Conservation (phyloP, 2,888 invertebrate species). For the Cephus spinipes region DNA sequence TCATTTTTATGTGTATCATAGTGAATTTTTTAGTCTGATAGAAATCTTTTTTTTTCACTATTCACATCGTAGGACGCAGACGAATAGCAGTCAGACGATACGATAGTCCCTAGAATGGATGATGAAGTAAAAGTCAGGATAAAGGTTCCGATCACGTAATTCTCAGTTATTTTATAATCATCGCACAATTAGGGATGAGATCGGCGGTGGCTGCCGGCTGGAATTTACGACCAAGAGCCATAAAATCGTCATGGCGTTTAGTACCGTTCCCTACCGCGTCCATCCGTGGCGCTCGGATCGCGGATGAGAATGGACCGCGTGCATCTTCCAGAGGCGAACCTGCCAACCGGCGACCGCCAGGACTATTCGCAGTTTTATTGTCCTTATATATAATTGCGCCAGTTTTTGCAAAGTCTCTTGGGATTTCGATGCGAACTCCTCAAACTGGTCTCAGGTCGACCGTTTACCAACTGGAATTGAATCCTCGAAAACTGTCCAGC, state of each 20-base stretch:
- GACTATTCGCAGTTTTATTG: conserved; percentile 47
- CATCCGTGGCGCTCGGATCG: conserved; percentile 11
- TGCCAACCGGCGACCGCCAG: conserved; percentile 28
- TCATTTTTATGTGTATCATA: too few species aligned
- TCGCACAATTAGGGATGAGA: conserved; percentile 49
- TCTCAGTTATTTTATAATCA: conserved; percentile 56
- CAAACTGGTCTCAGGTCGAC: background rate
- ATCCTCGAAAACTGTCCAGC: too few species aligned
- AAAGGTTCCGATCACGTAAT: conserved; percentile 35
- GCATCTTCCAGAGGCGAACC: conserved; percentile 6
- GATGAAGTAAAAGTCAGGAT: conserved; percentile 3
- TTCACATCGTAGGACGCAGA: too few species aligned
- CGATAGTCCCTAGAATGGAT: too few species aligned
- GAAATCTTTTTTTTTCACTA: too few species aligned
- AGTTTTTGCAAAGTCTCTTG: conserved; percentile 49
- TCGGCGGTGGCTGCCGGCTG: conserved; percentile 46
- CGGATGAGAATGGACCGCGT: conserved; percentile 18
- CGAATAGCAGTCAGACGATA: too few species aligned
- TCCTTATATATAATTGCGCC: conserved; percentile 62
- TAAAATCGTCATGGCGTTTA: conserved; percentile 54
- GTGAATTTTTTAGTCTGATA: too few species aligned
- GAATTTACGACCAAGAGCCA: conserved; percentile 62
- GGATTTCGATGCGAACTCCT: background rate
- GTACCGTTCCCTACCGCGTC: conserved; percentile 20
- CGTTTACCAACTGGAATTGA: too few species aligned